Evolutionary conservation across 2,888 invertebrate species (phyloP).

Genomic region (Lochmaea capreae): DNA sequence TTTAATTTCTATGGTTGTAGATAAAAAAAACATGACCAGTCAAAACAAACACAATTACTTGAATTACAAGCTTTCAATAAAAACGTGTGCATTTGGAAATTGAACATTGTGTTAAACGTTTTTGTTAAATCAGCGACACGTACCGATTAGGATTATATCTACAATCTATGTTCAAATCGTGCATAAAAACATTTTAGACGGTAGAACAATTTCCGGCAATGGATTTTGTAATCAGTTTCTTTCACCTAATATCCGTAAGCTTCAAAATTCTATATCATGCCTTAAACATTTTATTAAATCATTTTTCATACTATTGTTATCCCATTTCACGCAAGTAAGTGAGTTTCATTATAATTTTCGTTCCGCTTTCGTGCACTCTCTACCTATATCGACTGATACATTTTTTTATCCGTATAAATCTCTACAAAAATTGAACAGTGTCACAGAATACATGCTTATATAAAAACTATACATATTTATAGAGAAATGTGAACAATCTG

Average conservation of each 20-base stretch:
- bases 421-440: too few relatives aligned
- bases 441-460: too few relatives aligned
- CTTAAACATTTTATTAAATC: background rate
- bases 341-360: too few relatives aligned
- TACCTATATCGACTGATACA: too few relatives aligned
- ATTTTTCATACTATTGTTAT: too few relatives aligned
- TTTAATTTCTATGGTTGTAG: conserved; percentile 10
- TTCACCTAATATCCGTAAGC: background rate
- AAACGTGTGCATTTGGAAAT: conserved; percentile 16
- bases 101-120: background rate
- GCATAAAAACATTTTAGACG: background rate
- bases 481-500: too few relatives aligned
- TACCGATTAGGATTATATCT: too few relatives aligned
- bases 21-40: conserved; percentile 22
- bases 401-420: too few relatives aligned
- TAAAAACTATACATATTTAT: too few relatives aligned
- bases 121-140: background rate
- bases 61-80: conserved; percentile 19
- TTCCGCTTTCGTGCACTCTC: too few relatives aligned
- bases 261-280: background rate
- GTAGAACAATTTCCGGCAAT: background rate
- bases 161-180: background rate
- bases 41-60: conserved; percentile 27
- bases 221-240: background rate
- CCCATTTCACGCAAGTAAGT: too few relatives aligned